Evolutionary conservation across 2,797 vertebrate genomes (phyloP), one percentile per base, ranked within the genome.

Genomic region (Chromis chromis): DNA sequence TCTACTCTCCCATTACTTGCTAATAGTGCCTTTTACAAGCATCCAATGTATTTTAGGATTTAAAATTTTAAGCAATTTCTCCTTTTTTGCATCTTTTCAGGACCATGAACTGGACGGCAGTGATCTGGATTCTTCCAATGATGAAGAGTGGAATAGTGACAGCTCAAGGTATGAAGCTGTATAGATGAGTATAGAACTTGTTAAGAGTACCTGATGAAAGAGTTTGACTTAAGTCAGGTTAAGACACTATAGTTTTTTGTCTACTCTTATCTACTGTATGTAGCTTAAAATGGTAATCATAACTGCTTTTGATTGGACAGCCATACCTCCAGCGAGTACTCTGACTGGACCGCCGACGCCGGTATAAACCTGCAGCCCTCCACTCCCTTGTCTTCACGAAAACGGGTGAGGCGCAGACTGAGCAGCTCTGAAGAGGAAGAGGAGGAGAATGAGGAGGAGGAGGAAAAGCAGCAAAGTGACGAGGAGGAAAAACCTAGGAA

Each of bases 311-410:
- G 16, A 64, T 53, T 63, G 40, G 42, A 24, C 87, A 99, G 97
- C 53, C 96, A 96, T 71, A 96, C 96, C 0, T 98, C 96, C 25
- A 97, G 97, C 28, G 94, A 96, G 33, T 97, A 96, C 46, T 99
- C 98, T 0, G 98, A 99, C 83, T 99, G 98, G 98, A 99, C 96
- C 0, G 96, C 97, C 1, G 97, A 99, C 0, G 96, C 96, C 1
- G 97, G 97, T 0, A 97, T 98, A 89, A 96, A 96, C 76, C 85
- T 98, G 25, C 96, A 96, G 31, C 97, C 97, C 0, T 95, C 96
- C 0, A 86, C 95, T 42, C 94, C 96, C 1, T 84, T 92, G 17
- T 96, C 95, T 0, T 94, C 95, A 19, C 94, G 96, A 3, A 94
- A 96, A 64, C 94, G 94, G 16, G 75, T 85, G 16, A 58, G 91